Base-by-base conservation (phyloP, 2,888 invertebrate genomes). In the Ophion costatus region DNA sequence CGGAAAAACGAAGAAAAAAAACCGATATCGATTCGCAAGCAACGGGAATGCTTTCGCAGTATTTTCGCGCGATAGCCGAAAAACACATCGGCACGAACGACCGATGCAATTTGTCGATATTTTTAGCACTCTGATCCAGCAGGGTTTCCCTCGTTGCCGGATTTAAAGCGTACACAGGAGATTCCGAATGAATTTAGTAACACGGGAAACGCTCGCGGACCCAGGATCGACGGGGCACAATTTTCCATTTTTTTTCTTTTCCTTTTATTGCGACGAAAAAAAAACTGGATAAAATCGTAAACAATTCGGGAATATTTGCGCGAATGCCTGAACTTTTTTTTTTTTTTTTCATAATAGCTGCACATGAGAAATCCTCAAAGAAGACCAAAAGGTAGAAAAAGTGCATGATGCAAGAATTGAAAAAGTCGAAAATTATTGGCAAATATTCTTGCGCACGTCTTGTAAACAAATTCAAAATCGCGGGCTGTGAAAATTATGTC, bases 91-190 rank as follows among this genome's bases (percentile, higher is more conserved):
- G n/a, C 17, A n/a, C 38, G 66, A 66, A 66, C 38, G 20, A n/a
- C 33, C 33, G 66, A 66, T 66, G n/a, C 66, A 33, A 33, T 66
- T 66, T n/a, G 38, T 66, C 66, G n/a, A 66, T 66, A 38, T 66
- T 66, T 66, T 66, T 38, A 20, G n/a, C 20, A 10, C 33, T 3
- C 7, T 5, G 38, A n/a, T 33, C 2, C 20, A 38, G 20, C 10
- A 38, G 66, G 66, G 38, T 20, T 66, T 66, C 38, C 9, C 38
- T 3, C 66, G n/a, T 38, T 33, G n/a, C 33, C n/a, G 33, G 20
- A 38, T 66, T 66, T 17, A 38, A n/a, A 66, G 38, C 17, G 51
- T 51, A 51, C 14, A 51, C 51, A 17, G 51, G 51, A 51, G 5
- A 51, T 51, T 51, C 51, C 14, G 17, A 51, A 51, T 51, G 51